A percentile compares a stretch with the other conserved stretches of the same genome.
These are phyloP conservation scores for Damaliscus lunatus DNA, from an alignment of 2,113 vertebrate genomes.

Conservation along the genomic window DNA sequence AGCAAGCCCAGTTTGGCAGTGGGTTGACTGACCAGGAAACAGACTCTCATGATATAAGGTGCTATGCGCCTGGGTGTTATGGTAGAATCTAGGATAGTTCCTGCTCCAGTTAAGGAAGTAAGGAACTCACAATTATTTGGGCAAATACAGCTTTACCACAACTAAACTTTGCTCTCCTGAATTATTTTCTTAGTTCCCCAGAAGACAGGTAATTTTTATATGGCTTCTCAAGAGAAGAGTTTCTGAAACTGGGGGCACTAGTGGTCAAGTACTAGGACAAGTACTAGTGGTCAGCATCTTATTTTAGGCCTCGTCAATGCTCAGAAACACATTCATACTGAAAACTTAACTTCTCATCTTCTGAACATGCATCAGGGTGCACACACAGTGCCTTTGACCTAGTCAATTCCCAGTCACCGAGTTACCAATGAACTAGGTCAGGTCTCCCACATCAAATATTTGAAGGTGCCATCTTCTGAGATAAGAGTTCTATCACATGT, in stretches of 20 bases:
- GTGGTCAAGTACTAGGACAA: neutral
- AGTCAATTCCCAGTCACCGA: neutral
- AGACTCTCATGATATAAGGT: neutral
- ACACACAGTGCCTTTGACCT: neutral
- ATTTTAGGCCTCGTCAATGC: neutral
- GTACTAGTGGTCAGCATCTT: neutral
- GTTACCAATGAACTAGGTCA: neutral
- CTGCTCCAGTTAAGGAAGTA: neutral
- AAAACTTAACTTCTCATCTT: neutral
- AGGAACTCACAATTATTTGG: neutral
- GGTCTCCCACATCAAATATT: neutral
- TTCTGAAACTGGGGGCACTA: neutral
- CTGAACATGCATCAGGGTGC: neutral
- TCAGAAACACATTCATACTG: neutral
- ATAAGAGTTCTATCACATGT: neutral
- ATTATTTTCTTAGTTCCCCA: neutral
- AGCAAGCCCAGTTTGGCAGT: neutral
- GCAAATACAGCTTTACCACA: neutral
- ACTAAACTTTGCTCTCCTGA: neutral
- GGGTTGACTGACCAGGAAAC: neutral
- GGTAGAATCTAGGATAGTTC: neutral
- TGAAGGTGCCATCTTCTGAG: neutral
- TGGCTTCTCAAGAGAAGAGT: neutral
- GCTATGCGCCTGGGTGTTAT: accelerated
- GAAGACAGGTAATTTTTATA: neutral